Evolutionary conservation across 2,797 vertebrate genomes (phyloP), one percentile per base, ranked within the genome.

Genomic region (Tympanoctomys barrerae): DNA sequence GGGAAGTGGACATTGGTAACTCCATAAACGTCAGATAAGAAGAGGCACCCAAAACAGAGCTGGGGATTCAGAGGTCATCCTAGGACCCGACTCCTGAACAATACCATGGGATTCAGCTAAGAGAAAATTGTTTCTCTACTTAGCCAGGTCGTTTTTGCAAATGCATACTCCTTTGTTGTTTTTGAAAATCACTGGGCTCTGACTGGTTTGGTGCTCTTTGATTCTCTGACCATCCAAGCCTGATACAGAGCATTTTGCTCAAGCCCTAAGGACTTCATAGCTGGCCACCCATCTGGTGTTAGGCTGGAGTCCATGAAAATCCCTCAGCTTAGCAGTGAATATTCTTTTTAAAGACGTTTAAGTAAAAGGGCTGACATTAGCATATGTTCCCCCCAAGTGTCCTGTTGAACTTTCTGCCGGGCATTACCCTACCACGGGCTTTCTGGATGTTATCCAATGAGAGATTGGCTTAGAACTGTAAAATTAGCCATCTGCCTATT

Each of bases 281-380:
- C 98, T 98, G 99, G 99, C 99, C 98, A 99, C 99, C 99, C 99
- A 99, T 99, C 99, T 99, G 99, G 99, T 99, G 98, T 98, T 99
- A 99, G 99, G 98, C 98, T 99, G 99, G 99, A 99, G 98, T 99
- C 99, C 97, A 98, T 98, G 99, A 98, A 99, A 99, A 99, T 99
- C 99, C 98, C 98, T 97, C 98, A 98, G 99, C 98, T 99, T 99
- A 99, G 98, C 98, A 96, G 98, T 98, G 98, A 98, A 98, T 98
- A 98, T 98, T 98, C 99, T 98, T 98, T 97, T 98, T 98, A 98
- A 98, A 98, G 98, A 98, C 97, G 98, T 98, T 99, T 98, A 98
- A 31, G 97, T 98, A 98, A 98, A 99, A 99, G 98, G 98, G 98
- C 98, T 98, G 98, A 98, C 98, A 98, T 98, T 98, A 99, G 98